phyloP scores from a whole-genome alignment of 2,797 vertebrate genomes.

The Tangara arthus region DNA sequence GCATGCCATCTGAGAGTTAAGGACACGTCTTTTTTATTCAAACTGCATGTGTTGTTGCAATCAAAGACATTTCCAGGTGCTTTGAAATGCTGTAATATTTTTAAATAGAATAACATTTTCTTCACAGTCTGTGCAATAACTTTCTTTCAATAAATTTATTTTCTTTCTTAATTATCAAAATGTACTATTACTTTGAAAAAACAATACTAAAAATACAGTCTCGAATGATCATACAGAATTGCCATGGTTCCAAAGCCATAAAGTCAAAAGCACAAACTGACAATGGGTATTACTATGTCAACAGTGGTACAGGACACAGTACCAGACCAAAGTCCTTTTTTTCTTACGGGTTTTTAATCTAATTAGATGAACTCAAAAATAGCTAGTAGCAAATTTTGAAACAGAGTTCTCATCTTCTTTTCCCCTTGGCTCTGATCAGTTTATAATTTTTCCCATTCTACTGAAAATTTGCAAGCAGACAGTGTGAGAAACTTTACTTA shows the following conservation, averaged over 20 bases:
- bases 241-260: not conserved
- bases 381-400: not conserved
- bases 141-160: not conserved
- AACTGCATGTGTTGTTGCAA: not conserved
- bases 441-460: not conserved
- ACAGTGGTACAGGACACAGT: not conserved
- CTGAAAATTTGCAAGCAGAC: not conserved
- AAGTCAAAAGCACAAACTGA: not conserved
- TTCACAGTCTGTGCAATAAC: not conserved
- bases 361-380: not conserved
- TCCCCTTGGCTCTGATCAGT: not conserved
- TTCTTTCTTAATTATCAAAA: not conserved
- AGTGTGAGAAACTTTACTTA: not conserved
- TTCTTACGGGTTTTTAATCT: not conserved
- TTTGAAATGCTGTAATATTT: not conserved
- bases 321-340: not conserved
- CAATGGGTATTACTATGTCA: not conserved
- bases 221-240: not conserved
- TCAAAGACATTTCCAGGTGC: not conserved
- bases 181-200: not conserved
- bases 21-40: not conserved
- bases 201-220: not conserved
- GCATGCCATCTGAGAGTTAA: not conserved
- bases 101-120: not conserved
- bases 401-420: not conserved